Percentiles rank a stretch among this genome's conserved stretches.
phyloP scores from a whole-genome alignment of 1,140 invertebrate genomes.

The Drosophila virilis region DNA sequence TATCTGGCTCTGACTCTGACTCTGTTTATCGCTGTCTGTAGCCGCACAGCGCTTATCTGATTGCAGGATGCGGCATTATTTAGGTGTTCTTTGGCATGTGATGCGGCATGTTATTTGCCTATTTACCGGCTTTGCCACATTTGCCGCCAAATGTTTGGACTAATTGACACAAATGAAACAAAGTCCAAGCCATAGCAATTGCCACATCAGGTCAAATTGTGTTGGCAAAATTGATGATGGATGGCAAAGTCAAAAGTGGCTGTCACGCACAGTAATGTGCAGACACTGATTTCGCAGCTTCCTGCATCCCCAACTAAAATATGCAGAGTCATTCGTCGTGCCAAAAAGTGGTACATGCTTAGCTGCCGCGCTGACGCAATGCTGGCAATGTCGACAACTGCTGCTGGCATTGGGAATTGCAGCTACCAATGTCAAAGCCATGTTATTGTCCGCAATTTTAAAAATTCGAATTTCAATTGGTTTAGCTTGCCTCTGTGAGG shows the following conservation, averaged over 20 bases:
- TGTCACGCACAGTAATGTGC: constrained; percentile 54
- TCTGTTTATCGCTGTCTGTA: not conserved
- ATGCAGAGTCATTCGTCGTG: constrained; percentile 59
- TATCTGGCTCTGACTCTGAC: constrained; percentile 2
- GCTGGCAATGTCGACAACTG: constrained; percentile 13
- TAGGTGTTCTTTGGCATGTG: constrained; percentile 20
- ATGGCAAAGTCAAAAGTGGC: constrained; percentile 37
- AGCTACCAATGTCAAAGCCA: constrained; percentile 60
- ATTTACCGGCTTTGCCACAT: constrained; percentile 37
- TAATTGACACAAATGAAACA: constrained; percentile 75
- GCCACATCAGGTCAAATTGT: constrained; percentile 52
- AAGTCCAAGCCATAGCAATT: constrained; percentile 43
- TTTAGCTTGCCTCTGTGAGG: constrained; percentile 48
- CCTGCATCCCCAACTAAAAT: constrained; percentile 9
- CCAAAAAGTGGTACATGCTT: constrained; percentile 63
- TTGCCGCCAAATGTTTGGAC: constrained; percentile 54
- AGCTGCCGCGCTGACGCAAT: constrained; percentile 13
- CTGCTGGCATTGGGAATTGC: constrained; percentile 32
- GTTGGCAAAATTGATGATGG: constrained; percentile 64
- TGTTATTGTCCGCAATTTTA: constrained; percentile 54
- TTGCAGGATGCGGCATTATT: constrained; percentile 51
- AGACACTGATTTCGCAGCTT: constrained; percentile 37
- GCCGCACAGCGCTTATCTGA: constrained; percentile 33
- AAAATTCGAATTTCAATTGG: constrained; percentile 75
- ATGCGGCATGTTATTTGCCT: constrained; percentile 60